Evolutionary conservation across 2,797 vertebrate species (phyloP).

Genomic region (Microcaecilia unicolor): DNA sequence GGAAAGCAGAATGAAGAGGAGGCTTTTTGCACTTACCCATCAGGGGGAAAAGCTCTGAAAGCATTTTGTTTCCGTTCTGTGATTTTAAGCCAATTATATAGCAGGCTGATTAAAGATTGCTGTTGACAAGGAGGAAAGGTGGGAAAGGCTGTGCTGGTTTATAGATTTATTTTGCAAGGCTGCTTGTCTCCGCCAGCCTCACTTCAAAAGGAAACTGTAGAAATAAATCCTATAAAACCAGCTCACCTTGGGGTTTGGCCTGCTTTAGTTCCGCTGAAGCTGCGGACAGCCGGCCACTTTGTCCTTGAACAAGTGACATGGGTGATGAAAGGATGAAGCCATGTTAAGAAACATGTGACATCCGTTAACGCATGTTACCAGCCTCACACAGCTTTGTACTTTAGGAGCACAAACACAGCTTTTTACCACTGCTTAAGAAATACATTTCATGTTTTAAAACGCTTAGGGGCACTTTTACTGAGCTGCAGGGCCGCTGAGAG

Average conservation of each 20-base stretch:
- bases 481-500: too few relatives aligned
- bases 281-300: conserved; percentile 7
- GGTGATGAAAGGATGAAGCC: neutral
- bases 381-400: too few relatives aligned
- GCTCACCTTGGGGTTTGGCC: neutral
- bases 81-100: conserved; percentile 35
- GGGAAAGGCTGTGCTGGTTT: conserved; percentile 28
- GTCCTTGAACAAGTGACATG: neutral
- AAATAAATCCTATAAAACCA: conserved; percentile 12
- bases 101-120: conserved; percentile 33
- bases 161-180: conserved; percentile 12
- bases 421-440: too few relatives aligned
- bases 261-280: neutral
- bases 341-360: too few relatives aligned
- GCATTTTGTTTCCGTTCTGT: conserved; percentile 35
- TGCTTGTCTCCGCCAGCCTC: conserved; percentile 15
- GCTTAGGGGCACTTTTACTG: too few relatives aligned
- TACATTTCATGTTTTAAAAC: too few relatives aligned
- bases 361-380: too few relatives aligned
- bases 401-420: too few relatives aligned
- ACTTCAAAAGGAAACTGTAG: conserved; percentile 21
- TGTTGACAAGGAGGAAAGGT: conserved; percentile 36
- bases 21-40: conserved; percentile 33
- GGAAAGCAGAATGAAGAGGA: too few relatives aligned
- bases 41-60: conserved; percentile 40